A percentile compares a stretch with the other conserved stretches of the same genome.
phyloP scores from a whole-genome alignment of 2,888 invertebrate species.

The Coremacera marginata region DNA sequence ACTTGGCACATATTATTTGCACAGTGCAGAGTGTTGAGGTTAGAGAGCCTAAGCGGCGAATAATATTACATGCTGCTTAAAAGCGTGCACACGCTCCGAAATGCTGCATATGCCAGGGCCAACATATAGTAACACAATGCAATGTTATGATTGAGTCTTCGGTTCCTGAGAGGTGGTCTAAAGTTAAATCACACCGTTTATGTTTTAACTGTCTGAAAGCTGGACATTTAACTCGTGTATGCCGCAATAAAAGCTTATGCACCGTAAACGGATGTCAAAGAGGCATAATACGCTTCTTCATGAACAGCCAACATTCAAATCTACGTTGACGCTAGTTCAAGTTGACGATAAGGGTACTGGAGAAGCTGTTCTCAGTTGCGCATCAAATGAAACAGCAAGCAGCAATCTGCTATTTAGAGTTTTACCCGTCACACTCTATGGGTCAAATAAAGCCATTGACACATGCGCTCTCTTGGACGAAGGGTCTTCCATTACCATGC shows the following conservation, averaged over 20 bases:
- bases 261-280: neutral
- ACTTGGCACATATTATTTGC: constrained; percentile 43
- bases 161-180: too few relatives aligned
- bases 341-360: neutral
- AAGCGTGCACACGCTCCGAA: too few relatives aligned
- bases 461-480: constrained; percentile 26
- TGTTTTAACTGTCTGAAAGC: constrained; percentile 28
- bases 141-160: too few relatives aligned
- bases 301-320: neutral
- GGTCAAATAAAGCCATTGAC: constrained; percentile 8
- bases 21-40: too few relatives aligned
- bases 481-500: constrained; percentile 2
- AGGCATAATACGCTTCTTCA: constrained; percentile 30
- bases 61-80: too few relatives aligned
- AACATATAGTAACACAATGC: too few relatives aligned
- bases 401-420: constrained; percentile 32
- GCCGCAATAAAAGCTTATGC: neutral
- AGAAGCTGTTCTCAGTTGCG: constrained; percentile 24
- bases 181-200: too few relatives aligned
- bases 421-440: constrained; percentile 31
- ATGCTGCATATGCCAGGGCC: too few relatives aligned
- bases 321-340: neutral
- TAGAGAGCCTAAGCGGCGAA: too few relatives aligned
- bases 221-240: constrained; percentile 27
- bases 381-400: neutral